A percentile compares a stretch with the other conserved stretches of the same genome.
These are phyloP conservation scores for Bubo bubo DNA, from an alignment of 2,113 vertebrate genomes.

Conservation along the genomic window DNA sequence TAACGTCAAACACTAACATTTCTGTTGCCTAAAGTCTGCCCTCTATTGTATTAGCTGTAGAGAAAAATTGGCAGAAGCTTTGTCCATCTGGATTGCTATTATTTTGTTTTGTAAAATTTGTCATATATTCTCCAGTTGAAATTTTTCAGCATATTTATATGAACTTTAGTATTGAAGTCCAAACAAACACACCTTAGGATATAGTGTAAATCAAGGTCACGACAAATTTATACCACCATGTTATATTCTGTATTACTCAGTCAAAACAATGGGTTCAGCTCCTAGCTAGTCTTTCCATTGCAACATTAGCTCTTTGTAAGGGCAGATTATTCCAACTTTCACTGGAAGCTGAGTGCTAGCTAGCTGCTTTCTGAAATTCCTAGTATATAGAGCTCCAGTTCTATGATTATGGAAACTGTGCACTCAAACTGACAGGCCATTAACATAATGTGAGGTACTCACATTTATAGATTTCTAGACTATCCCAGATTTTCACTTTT, in stretches of 20 bases:
- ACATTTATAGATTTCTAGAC: not conserved
- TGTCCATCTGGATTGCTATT: not conserved
- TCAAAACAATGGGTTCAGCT: not conserved
- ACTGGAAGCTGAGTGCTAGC: not conserved
- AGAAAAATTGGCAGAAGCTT: not conserved
- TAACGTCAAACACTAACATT: not conserved
- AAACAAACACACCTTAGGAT: not conserved
- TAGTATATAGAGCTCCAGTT: not conserved
- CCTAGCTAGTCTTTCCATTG: not conserved
- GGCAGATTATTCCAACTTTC: not conserved
- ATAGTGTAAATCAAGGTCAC: not conserved
- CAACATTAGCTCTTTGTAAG: not conserved
- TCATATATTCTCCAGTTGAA: not conserved
- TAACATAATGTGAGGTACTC: not conserved
- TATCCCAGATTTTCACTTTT: not conserved
- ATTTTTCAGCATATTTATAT: not conserved
- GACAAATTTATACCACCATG: not conserved
- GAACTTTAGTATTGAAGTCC: not conserved
- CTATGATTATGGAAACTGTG: not conserved
- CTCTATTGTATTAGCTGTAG: not conserved
- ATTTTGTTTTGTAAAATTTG: not conserved
- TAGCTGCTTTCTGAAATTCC: not conserved
- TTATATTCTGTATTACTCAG: not conserved
- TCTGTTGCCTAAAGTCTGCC: not conserved
- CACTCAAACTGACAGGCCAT: not conserved